Base-by-base conservation (phyloP, 1,140 invertebrate genomes). In the Mesaphorura yosii region DNA sequence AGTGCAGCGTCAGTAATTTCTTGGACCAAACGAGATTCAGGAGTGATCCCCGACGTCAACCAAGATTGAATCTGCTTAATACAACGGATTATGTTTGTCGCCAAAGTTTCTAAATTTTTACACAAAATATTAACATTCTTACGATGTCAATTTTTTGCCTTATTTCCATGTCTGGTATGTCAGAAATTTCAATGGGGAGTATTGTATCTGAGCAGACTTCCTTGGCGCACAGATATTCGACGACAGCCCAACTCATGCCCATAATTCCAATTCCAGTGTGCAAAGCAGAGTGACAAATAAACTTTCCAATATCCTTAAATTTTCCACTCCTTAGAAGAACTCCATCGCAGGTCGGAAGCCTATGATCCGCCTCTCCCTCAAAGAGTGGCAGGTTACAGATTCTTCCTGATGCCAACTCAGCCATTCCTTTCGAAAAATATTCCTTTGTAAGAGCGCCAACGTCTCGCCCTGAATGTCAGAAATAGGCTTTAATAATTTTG, bases 401-500 rank as follows among this genome's bases (percentile, higher is more conserved):
- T 48, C 37, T 48, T 31, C 26, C 29, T n/a, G 7, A 19, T 10
- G 14, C 12, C 2, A 53, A 1, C 3, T 28, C 10, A 1, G 26
- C 7, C 27, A 53, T 17, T 25, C 20, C 51, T n/a, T 14, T 19
- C 10, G 22, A 34, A 25, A 53, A 53, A 27, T 10, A 53, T 20
- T 53, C 51, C 14, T 23, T 45, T n/a, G 10, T 46, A 12, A 53
- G 12, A n/a, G 51, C 51, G 4, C 51, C 51, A 15, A 26, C 44
- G 29, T 53, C 51, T 2, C 26, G 1, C 6, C 51, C 51, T 47
- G n/a, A n/a, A n/a, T n/a, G n/a, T n/a, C n/a, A n/a, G n/a, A n/a
- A n/a, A n/a, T n/a, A n/a, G n/a, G n/a, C n/a, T n/a, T n/a, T n/a
- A n/a, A 44, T n/a, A 15, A 39, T 14, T n/a, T 10, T 10, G 31